Evolutionary conservation across 35 echinoderm and acorn worm species (phyloP).

Genomic region (Heliocidaris tuberculata): DNA sequence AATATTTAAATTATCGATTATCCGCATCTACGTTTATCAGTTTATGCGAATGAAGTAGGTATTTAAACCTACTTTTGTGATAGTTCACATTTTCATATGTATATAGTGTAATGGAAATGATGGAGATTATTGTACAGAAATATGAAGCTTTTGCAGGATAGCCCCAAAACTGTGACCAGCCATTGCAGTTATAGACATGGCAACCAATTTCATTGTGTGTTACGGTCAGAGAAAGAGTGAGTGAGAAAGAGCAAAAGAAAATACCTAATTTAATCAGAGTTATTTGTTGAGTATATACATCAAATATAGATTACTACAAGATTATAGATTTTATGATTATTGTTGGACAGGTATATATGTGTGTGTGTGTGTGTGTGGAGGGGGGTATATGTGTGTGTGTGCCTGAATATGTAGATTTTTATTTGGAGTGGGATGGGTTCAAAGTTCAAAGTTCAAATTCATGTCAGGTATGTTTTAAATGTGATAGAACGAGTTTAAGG

Average conservation of each 20-base stretch:
- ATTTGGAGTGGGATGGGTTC: not conserved
- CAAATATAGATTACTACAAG: conserved; percentile 6
- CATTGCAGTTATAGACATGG: not conserved
- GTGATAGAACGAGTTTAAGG: not conserved
- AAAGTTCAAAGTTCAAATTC: not conserved
- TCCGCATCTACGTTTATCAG: not conserved
- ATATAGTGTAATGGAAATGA: not conserved
- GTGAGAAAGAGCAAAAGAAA: not conserved
- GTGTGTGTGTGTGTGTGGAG: conserved; percentile 15
- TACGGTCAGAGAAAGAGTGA: not conserved
- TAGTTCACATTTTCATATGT: not conserved
- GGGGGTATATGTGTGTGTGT: conserved; percentile 25
- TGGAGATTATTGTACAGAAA: not conserved
- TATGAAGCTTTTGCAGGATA: not conserved
- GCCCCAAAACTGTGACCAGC: not conserved
- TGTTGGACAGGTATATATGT: not conserved
- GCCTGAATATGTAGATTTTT: not conserved
- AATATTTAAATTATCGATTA: not conserved
- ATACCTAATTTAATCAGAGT: conserved; percentile 15
- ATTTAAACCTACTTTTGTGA: not conserved
- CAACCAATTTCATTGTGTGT: not conserved
- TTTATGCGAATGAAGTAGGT: not conserved
- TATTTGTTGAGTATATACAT: not conserved
- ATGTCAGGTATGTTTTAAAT: not conserved
- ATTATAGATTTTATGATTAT: conserved; percentile 15